A percentile compares a stretch with the other conserved stretches of the same genome.
Evolutionary conservation across 2,888 invertebrate genomes (phyloP).

Genomic region (Trachelus stipa): DNA sequence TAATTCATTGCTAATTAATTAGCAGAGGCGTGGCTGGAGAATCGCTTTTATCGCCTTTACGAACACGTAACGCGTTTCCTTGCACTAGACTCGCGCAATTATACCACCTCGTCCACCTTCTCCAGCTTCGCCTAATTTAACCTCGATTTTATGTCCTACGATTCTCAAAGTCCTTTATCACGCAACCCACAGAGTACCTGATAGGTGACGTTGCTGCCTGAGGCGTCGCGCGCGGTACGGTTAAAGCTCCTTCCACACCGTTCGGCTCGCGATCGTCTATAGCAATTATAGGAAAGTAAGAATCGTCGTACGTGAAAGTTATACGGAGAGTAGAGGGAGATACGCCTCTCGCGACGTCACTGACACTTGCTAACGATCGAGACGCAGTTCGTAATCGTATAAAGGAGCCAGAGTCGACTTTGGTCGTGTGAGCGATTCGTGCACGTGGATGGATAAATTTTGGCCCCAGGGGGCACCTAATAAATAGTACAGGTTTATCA

Average conservation of each 20-base stretch:
- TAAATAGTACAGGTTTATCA: constrained; percentile 51
- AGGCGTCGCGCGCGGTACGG: background rate
- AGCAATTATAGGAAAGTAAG: background rate
- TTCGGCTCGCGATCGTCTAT: background rate
- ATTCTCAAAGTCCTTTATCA: background rate
- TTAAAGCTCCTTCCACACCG: background rate
- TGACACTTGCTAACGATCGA: background rate
- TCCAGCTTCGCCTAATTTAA: background rate
- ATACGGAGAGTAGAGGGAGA: background rate
- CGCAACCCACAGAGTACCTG: background rate
- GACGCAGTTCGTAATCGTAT: background rate
- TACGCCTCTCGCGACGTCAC: background rate
- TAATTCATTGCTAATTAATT: constrained; percentile 58
- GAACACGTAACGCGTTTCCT: constrained; percentile 2
- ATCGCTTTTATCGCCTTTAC: constrained; percentile 15
- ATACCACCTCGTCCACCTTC: background rate
- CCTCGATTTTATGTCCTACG: background rate
- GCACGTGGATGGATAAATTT: constrained; percentile 32
- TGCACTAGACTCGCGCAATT: background rate
- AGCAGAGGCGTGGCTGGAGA: constrained; percentile 28
- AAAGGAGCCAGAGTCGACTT: background rate
- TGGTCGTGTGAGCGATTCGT: background rate
- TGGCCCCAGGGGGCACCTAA: constrained; percentile 41
- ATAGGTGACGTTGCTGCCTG: background rate
- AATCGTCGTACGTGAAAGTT: background rate